These are phyloP conservation scores for Serrognathus titanus DNA, from an alignment of 2,888 invertebrate species.

Conservation along the genomic window DNA sequence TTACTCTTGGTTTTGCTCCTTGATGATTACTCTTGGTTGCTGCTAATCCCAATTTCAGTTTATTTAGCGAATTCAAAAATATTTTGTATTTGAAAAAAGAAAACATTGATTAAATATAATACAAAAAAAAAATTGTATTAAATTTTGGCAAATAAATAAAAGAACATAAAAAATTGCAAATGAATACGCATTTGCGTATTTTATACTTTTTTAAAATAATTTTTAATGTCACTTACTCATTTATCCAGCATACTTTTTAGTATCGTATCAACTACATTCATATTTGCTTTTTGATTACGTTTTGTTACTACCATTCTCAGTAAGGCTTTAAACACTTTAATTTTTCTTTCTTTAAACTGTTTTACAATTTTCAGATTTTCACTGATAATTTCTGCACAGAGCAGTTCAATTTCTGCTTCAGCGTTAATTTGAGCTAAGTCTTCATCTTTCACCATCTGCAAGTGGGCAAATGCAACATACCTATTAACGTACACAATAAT, in stretches of 20 bases:
- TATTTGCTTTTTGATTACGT: conserved; percentile 64
- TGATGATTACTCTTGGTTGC: conserved; percentile 57
- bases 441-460: conserved; percentile 59
- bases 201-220: no score
- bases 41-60: conserved; percentile 60
- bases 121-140: no score
- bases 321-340: conserved; percentile 64
- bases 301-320: conserved; percentile 58
- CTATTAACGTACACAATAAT: no score
- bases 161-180: no score
- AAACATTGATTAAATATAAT: no score
- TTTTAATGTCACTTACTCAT: conserved; percentile 28
- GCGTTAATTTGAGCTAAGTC: conserved; percentile 65
- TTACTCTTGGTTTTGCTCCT: no score
- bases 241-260: conserved; percentile 61
- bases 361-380: conserved; percentile 65
- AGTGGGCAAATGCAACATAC: conserved; percentile 26
- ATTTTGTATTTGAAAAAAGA: no score
- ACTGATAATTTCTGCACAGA: conserved; percentile 61
- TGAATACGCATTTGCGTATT: no score
- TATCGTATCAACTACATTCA: conserved; percentile 59
- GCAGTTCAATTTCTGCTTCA: conserved; percentile 54
- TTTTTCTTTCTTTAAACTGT: conserved; percentile 67
- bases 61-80: no score
- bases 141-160: no score